Conservation (phyloP, 2,797 vertebrate genomes). For the Ptychobarbus kaznakovi region DNA sequence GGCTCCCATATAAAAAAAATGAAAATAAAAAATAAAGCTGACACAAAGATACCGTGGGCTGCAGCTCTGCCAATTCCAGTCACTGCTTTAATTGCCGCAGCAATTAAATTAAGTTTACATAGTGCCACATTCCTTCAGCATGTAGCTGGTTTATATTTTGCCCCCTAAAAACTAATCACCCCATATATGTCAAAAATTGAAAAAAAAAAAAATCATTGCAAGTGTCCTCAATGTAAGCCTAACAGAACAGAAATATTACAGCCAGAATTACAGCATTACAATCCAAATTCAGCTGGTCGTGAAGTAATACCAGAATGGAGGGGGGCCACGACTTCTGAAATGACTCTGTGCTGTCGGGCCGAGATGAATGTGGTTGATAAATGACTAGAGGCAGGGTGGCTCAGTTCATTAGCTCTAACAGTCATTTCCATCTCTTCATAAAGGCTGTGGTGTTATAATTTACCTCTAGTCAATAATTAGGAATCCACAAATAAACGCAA, state of each 20-base stretch:
- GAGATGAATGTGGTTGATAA: slow-evolving; percentile 92
- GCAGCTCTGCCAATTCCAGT: slow-evolving; percentile 19
- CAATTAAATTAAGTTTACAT: slow-evolving; percentile 81
- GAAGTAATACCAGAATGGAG: background rate
- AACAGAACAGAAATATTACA: slow-evolving; percentile 73
- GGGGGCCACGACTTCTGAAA: slow-evolving; percentile 18
- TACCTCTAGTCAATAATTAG: slow-evolving; percentile 99
- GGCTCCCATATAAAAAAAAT: background rate
- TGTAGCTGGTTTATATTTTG: background rate
- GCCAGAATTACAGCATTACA: background rate
- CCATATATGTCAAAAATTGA: background rate
- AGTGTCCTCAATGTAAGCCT: slow-evolving; percentile 44
- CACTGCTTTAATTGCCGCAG: slow-evolving; percentile 78
- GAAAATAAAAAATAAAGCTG: background rate
- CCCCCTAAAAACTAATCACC: slow-evolving; percentile 8
- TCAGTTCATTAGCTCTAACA: slow-evolving; percentile 92
- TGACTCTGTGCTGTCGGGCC: slow-evolving; percentile 80
- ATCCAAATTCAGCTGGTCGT: background rate
- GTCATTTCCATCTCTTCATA: slow-evolving; percentile 95
- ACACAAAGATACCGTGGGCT: slow-evolving; percentile 7
- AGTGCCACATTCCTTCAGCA: slow-evolving; percentile 73
- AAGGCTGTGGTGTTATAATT: slow-evolving; percentile 96
- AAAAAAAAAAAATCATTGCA: background rate
- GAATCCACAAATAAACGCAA: slow-evolving; percentile 98
- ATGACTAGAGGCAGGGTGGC: slow-evolving; percentile 69